Percentiles rank a stretch among this genome's conserved stretches.
Evolutionary conservation across 2,797 vertebrate genomes (phyloP).

Genomic region (Aselliscus stoliczkanus): DNA sequence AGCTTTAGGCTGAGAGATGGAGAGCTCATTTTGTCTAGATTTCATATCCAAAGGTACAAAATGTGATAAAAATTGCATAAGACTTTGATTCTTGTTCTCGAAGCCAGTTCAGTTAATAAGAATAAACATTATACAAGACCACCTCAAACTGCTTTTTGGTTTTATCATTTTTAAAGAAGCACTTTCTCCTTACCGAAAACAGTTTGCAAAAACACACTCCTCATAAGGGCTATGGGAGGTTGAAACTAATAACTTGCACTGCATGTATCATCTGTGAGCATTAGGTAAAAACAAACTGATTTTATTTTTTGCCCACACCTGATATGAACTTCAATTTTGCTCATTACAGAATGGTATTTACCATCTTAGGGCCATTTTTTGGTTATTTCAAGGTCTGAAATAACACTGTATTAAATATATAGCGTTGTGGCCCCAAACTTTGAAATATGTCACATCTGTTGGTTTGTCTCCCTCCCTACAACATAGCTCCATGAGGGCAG

Average conservation of each 20-base stretch:
- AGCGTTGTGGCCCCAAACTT: neutral
- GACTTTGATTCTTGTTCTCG: neutral
- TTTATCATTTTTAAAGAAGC: neutral
- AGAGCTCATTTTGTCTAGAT: slow-evolving; percentile 11
- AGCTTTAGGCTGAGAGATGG: neutral
- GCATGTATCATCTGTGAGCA: neutral
- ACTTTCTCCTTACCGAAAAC: neutral
- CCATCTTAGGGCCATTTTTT: neutral
- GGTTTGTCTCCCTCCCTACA: neutral
- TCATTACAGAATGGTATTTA: neutral
- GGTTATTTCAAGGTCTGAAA: neutral
- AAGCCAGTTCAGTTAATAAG: neutral
- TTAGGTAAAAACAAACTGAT: neutral
- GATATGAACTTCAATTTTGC: neutral
- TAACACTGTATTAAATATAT: neutral
- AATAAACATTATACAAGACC: neutral
- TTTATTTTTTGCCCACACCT: neutral
- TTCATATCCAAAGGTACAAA: neutral
- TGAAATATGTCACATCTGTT: neutral
- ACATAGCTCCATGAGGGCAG: neutral
- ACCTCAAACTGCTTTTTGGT: neutral
- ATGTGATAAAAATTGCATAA: neutral
- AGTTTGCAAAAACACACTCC: neutral
- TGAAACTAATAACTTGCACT: neutral
- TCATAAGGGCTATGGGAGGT: neutral